Conservation (phyloP, 2,888 invertebrate genomes). For the Dendrolimus houi region DNA sequence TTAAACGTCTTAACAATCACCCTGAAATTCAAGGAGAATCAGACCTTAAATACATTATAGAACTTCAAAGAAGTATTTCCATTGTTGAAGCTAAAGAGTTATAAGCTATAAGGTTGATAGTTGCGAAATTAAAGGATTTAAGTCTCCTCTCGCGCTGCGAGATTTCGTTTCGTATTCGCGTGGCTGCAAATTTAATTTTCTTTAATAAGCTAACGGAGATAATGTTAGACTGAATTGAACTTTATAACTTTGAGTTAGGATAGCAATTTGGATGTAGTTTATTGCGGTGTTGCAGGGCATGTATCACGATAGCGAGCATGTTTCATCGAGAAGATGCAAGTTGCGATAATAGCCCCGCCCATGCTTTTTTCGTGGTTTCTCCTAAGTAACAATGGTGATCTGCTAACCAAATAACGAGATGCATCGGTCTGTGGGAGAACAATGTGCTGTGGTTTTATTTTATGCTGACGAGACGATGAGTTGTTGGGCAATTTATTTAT, state of each 20-base stretch:
- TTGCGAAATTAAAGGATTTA: slow-evolving; percentile 4
- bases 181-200: slow-evolving; percentile 73
- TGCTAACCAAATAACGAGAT: slow-evolving; percentile 73
- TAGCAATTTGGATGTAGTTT: not conserved
- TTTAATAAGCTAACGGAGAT: slow-evolving; percentile 58
- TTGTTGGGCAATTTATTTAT: slow-evolving; percentile 23
- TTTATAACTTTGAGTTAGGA: slow-evolving; percentile 15
- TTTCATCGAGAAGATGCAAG: slow-evolving; percentile 65
- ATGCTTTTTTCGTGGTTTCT: slow-evolving; percentile 72
- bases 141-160: slow-evolving; percentile 5
- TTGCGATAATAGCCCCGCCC: slow-evolving; percentile 65
- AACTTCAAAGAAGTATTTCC: slow-evolving; percentile 1
- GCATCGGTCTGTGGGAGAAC: slow-evolving; percentile 52
- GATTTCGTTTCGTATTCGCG: slow-evolving; percentile 59
- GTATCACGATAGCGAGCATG: slow-evolving; percentile 65
- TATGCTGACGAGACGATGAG: slow-evolving; percentile 20
- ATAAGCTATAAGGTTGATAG: slow-evolving; percentile 10
- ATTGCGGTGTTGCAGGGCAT: slow-evolving; percentile 48
- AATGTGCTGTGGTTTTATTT: slow-evolving; percentile 39
- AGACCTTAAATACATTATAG: slow-evolving; percentile 23
- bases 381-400: slow-evolving; percentile 72
- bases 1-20: slow-evolving; percentile 27
- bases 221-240: slow-evolving; percentile 19
- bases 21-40: slow-evolving; percentile 22
- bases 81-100: slow-evolving; percentile 4